Percentiles rank a stretch among this genome's conserved stretches.
Conservation (phyloP, 2,797 vertebrate genomes). For the Anas bernieri region DNA sequence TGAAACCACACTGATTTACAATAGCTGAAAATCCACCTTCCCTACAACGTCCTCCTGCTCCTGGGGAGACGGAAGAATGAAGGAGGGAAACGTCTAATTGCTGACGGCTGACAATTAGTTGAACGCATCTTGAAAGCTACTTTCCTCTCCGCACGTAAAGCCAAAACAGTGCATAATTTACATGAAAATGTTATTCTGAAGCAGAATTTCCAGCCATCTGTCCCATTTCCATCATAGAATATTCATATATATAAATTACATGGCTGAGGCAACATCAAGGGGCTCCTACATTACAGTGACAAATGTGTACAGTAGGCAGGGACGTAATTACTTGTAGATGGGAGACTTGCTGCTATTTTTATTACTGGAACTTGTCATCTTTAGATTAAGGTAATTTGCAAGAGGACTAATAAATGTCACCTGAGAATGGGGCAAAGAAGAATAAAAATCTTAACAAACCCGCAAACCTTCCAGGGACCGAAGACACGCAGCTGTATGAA, state of each 20-base stretch:
- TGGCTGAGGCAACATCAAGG: slow-evolving; percentile 61
- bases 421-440: slow-evolving; percentile 28
- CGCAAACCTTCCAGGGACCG: not conserved
- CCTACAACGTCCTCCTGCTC: not conserved
- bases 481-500: not conserved
- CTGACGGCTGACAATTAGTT: slow-evolving; percentile 59
- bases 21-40: not conserved
- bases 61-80: not conserved
- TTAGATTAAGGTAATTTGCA: slow-evolving; percentile 71
- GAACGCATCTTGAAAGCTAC: slow-evolving; percentile 30
- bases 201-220: slow-evolving; percentile 77
- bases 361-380: slow-evolving; percentile 63
- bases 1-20: not conserved
- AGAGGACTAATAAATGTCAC: slow-evolving; percentile 35
- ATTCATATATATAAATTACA: slow-evolving; percentile 74
- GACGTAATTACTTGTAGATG: slow-evolving; percentile 33
- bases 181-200: slow-evolving; percentile 74
- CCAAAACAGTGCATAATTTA: slow-evolving; percentile 62
- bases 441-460: not conserved
- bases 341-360: slow-evolving; percentile 51
- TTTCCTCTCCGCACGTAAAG: slow-evolving; percentile 36
- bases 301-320: slow-evolving; percentile 67
- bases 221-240: slow-evolving; percentile 69
- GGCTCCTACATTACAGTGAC: slow-evolving; percentile 65
- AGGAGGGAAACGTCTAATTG: slow-evolving; percentile 46